Evolutionary conservation across 2,888 invertebrate species (phyloP), one percentile per base, ranked within the genome.

Genomic region (Psococerastis gibbosa): DNA sequence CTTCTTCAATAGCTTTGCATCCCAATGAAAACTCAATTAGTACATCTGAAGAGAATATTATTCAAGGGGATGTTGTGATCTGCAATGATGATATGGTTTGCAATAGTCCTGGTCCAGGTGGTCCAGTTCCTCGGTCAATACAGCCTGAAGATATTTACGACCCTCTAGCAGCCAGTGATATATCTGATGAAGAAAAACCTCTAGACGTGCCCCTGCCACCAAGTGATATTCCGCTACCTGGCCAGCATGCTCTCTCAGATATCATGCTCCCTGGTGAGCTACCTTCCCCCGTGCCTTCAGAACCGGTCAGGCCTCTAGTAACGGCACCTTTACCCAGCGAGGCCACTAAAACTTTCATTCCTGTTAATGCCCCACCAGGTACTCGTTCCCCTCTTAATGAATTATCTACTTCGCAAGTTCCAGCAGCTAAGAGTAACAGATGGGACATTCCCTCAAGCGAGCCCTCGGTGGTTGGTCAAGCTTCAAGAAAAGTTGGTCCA

Each of bases 301-400:
- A 43, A 49, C 3, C 51, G 49, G n/a, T 50, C 49, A 9, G 43
- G 44, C 11, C 45, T 47, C 8, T 22, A 20, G 13, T 44, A 48
- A 42, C 34, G 6, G 22, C 42, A 2, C 35, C 44, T 18, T 2
- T 22, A 23, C 27, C 35, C 3, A 13, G 41, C 16, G 23, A 33
- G 3, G 3, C 33, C 16, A 44, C 44, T 3, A 43, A 44, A 16
- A 44, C 44, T 8, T 44, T 44, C 6, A 44, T 43, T 31, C 47
- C 47, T 13, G 32, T 42, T 1, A 32, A 44, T 27, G 18, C 35
- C 42, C 35, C 45, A 6, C 47, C 41, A 1, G 17, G 35, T 13
- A 31, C 22, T 9, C 46, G 42, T 23, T 45, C 47, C 5, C 49
- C 50, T 41, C 43, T 47, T 11, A 11, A 6, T 27, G 27, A 27